Conservation (phyloP, 1,140 invertebrate genomes). For the Chironomus tepperi region DNA sequence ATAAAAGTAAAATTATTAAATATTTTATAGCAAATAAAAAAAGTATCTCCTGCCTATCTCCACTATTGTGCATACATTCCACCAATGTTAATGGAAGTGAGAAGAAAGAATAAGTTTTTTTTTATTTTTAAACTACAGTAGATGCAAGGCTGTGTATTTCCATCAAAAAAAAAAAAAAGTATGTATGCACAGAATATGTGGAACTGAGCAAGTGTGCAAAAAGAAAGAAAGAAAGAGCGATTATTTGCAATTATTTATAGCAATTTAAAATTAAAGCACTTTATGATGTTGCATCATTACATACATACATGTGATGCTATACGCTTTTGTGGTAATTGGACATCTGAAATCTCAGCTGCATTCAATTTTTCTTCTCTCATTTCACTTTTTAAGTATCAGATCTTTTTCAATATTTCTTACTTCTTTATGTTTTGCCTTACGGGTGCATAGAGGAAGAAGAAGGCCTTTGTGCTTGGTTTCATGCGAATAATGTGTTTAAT, state of each 20-base stretch:
- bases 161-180: no score
- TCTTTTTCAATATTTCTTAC: no score
- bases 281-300: conserved; percentile 1
- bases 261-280: conserved; percentile 10
- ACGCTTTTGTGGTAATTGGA: conserved; percentile 3
- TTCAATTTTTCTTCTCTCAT: conserved; percentile 4
- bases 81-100: no score
- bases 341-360: conserved; percentile 11
- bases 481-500: neutral
- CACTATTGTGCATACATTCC: no score
- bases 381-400: neutral
- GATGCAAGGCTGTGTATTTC: no score
- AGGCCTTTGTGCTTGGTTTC: neutral
- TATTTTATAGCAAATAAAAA: no score
- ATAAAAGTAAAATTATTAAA: no score
- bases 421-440: neutral
- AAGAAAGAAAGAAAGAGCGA: neutral
- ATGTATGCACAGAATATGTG: no score
- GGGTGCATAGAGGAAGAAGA: neutral
- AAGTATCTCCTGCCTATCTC: no score
- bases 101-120: no score
- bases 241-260: conserved; percentile 15
- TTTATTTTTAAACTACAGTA: no score
- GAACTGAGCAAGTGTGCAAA: no score
- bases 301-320: neutral